Evolutionary conservation across 1,140 invertebrate species (phyloP).

Genomic region (Heliconius hermathena): DNA sequence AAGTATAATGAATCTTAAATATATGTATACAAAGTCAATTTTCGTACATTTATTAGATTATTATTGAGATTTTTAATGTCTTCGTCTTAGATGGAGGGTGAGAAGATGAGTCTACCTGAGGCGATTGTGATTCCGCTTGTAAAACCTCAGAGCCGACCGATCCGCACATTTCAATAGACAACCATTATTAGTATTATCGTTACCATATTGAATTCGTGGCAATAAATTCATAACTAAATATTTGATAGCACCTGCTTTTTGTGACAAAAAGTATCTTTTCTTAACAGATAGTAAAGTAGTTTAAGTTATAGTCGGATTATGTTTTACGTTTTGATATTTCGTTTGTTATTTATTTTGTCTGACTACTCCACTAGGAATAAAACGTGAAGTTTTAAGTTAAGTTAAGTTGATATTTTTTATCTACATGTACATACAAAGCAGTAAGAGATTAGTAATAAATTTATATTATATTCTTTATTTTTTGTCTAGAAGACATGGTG

Average conservation of each 20-base stretch:
- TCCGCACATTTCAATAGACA: neutral
- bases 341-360: neutral
- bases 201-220: conserved; percentile 6
- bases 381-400: too few relatives aligned
- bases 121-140: conserved; percentile 62
- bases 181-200: conserved; percentile 19
- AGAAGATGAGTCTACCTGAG: conserved; percentile 59
- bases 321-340: neutral
- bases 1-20: conserved; percentile 18
- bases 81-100: conserved; percentile 62
- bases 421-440: too few relatives aligned
- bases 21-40: conserved; percentile 10
- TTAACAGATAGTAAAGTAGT: conserved; percentile 1
- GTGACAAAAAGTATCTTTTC: conserved; percentile 2
- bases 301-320: conserved; percentile 4
- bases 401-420: neutral
- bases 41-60: conserved; percentile 18
- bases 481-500: too few relatives aligned
- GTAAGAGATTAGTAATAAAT: too few relatives aligned
- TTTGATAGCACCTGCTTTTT: conserved; percentile 1
- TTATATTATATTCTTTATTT: too few relatives aligned
- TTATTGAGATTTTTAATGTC: conserved; percentile 50
- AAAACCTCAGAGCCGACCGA: neutral
- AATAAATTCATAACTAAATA: conserved; percentile 13
- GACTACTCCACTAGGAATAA: too few relatives aligned